A percentile compares a stretch with the other conserved stretches of the same genome.
phyloP scores from a whole-genome alignment of 2,888 invertebrate genomes.

The Pollenia labialis region DNA sequence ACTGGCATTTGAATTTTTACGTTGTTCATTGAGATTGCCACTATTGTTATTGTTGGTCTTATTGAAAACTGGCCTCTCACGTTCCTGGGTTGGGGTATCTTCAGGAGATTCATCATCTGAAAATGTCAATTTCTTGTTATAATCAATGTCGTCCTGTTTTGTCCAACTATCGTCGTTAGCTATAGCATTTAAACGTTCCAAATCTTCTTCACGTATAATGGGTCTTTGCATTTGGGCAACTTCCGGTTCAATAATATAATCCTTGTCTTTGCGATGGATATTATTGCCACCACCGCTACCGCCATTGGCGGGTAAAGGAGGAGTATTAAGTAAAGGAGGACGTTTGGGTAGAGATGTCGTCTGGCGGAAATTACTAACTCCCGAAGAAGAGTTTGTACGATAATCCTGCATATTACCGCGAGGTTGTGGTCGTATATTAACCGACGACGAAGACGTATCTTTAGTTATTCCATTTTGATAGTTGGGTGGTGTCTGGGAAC shows the following conservation, averaged over 20 bases:
- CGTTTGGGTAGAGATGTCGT: conserved; percentile 81
- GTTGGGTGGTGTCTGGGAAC: conserved; percentile 75
- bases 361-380: conserved; percentile 79
- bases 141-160: conserved; percentile 96
- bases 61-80: conserved; percentile 76
- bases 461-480: conserved; percentile 80
- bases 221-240: conserved; percentile 90
- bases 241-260: conserved; percentile 84
- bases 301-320: conserved; percentile 75
- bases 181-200: conserved; percentile 96
- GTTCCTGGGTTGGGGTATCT: conserved; percentile 76
- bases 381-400: conserved; percentile 76
- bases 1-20: conserved; percentile 76
- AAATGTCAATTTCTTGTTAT: conserved; percentile 96
- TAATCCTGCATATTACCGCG: conserved; percentile 75
- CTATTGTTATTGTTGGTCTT: conserved; percentile 71
- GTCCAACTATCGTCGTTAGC: conserved; percentile 96
- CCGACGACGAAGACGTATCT: conserved; percentile 64
- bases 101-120: conserved; percentile 92
- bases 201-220: conserved; percentile 96
- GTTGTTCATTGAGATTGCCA: conserved; percentile 71
- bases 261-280: conserved; percentile 79
- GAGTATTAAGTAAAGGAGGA: conserved; percentile 78
- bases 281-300: conserved; percentile 70
- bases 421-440: conserved; percentile 63